Conservation (phyloP, 2,888 invertebrate species). For the Cerceris ruficornis region DNA sequence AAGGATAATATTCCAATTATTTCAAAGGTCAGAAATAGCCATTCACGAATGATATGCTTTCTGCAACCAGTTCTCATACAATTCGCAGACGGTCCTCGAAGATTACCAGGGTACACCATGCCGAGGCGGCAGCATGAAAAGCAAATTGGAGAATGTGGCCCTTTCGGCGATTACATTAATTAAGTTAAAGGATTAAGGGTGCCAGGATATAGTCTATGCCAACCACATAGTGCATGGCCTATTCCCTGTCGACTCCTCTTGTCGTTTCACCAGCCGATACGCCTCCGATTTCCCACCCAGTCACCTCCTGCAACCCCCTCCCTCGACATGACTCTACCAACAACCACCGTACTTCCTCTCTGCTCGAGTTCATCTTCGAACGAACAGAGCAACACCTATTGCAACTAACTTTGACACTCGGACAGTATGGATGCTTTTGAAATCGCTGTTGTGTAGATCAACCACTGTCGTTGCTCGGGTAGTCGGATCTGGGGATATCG, state of each 20-base stretch:
- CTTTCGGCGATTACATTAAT: constrained; percentile 59
- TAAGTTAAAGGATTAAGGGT: constrained; percentile 60
- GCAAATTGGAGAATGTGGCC: constrained; percentile 36
- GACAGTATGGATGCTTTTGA: neutral
- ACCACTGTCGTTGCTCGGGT: too few species aligned
- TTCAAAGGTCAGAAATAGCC: constrained; percentile 43
- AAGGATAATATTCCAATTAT: neutral
- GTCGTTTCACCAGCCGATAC: constrained; percentile 48
- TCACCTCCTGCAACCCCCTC: neutral
- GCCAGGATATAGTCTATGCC: constrained; percentile 36
- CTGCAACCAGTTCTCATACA: neutral
- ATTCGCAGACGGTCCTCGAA: constrained; percentile 26
- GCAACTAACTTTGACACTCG: neutral
- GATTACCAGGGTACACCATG: constrained; percentile 34
- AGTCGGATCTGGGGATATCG: too few species aligned
- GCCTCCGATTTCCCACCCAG: constrained; percentile 12
- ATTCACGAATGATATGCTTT: constrained; percentile 37
- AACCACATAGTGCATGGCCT: constrained; percentile 48
- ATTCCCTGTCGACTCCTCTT: constrained; percentile 49
- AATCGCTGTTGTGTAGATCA: too few species aligned
- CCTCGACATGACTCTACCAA: constrained; percentile 31
- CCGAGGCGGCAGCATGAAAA: constrained; percentile 49
- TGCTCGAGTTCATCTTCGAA: constrained; percentile 19
- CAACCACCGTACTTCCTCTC: constrained; percentile 34
- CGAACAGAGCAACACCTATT: constrained; percentile 28